Conservation (phyloP, 1,140 invertebrate species). For the Eubasilissa regina region DNA sequence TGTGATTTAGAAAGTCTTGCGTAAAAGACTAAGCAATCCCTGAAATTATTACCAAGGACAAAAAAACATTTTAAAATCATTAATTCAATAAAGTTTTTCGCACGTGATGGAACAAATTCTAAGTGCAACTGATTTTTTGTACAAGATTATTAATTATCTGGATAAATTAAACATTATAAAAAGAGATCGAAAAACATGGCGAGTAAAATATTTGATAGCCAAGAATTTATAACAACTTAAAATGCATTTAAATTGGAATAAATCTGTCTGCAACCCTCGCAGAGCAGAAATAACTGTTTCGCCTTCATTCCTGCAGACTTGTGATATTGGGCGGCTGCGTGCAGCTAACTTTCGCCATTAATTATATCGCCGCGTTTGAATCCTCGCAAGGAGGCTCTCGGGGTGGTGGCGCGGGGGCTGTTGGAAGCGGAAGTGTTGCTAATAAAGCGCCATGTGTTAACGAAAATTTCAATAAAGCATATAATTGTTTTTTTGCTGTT, state of each 20-base stretch:
- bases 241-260: background rate
- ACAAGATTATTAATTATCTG: no score
- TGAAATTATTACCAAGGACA: no score
- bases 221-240: no score
- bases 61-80: no score
- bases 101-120: no score
- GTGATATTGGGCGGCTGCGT: constrained; percentile 57
- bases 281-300: constrained; percentile 41
- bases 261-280: constrained; percentile 9
- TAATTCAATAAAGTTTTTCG: no score
- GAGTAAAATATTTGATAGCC: no score
- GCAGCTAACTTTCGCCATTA: constrained; percentile 58
- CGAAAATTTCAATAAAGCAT: constrained; percentile 54
- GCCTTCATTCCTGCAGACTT: constrained; percentile 44
- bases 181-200: no score
- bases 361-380: constrained; percentile 56
- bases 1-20: no score
- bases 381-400: constrained; percentile 37
- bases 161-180: no score
- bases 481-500: constrained; percentile 37
- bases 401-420: constrained; percentile 2
- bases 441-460: constrained; percentile 55
- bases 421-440: constrained; percentile 37
- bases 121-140: no score
- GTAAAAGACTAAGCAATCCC: no score